A percentile compares a stretch with the other conserved stretches of the same genome.
phyloP scores from a whole-genome alignment of 2,888 invertebrate species.

The Cyaniris semiargus region DNA sequence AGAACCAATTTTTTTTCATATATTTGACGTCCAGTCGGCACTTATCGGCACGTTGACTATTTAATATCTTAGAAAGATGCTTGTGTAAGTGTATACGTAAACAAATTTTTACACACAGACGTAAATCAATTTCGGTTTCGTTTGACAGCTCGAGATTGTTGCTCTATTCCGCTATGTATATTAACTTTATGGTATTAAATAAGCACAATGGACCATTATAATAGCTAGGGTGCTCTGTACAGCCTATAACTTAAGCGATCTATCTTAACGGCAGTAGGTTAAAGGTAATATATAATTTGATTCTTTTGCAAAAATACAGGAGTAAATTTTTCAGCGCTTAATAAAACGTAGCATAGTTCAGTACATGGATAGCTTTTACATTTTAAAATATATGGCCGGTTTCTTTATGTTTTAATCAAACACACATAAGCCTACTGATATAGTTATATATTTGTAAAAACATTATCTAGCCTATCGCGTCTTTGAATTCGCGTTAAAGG shows the following conservation, averaged over 20 bases:
- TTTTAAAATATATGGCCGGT: slow-evolving; percentile 68
- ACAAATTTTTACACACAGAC: too few relatives aligned
- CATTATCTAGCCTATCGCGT: slow-evolving; percentile 45
- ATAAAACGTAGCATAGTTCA: slow-evolving; percentile 56
- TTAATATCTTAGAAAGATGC: too few relatives aligned
- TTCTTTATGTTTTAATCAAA: slow-evolving; percentile 54
- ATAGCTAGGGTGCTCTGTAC: slow-evolving; percentile 20
- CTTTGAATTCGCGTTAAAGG: slow-evolving; percentile 41
- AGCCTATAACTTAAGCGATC: slow-evolving; percentile 33
- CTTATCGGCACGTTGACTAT: too few relatives aligned
- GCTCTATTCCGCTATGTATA: too few relatives aligned
- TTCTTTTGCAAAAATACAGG: slow-evolving; percentile 71
- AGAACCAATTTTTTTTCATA: too few relatives aligned
- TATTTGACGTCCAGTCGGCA: too few relatives aligned
- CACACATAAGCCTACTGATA: slow-evolving; percentile 57
- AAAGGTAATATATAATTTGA: slow-evolving; percentile 40
- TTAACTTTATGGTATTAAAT: not conserved
- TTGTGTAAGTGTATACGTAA: too few relatives aligned
- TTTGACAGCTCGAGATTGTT: too few relatives aligned
- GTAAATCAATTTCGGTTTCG: too few relatives aligned
- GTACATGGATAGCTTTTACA: slow-evolving; percentile 55
- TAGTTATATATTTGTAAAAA: slow-evolving; percentile 65
- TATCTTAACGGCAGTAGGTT: slow-evolving; percentile 43
- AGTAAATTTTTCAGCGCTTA: slow-evolving; percentile 54
- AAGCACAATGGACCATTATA: slow-evolving; percentile 7